Conservation (phyloP, 2,113 vertebrate genomes). For the Mustela lutreola region DNA sequence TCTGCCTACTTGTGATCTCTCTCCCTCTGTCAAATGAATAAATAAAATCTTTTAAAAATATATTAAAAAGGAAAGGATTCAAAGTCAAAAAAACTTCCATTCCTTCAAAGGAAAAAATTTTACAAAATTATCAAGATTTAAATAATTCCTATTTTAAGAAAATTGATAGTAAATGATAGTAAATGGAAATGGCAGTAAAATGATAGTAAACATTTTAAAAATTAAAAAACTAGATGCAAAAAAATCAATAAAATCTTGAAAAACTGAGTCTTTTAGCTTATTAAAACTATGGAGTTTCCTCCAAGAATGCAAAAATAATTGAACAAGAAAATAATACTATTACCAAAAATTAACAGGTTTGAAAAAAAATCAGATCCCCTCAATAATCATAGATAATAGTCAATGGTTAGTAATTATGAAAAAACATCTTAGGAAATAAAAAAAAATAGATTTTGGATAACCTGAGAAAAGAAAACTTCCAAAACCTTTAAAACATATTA, state of each 20-base stretch:
- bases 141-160: neutral
- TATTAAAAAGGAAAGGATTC: neutral
- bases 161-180: neutral
- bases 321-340: neutral
- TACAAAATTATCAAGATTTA: neutral
- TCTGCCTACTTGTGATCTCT: too few species aligned
- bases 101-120: neutral
- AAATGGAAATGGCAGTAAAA: neutral
- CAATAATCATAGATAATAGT: neutral
- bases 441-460: neutral
- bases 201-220: neutral
- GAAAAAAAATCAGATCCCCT: neutral
- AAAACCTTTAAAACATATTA: neutral
- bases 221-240: neutral
- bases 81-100: neutral
- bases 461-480: neutral
- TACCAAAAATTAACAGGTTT: neutral
- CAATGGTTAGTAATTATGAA: neutral
- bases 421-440: neutral
- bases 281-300: neutral
- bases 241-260: neutral
- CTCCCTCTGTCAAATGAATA: too few species aligned
- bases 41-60: too few species aligned
- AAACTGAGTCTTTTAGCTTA: neutral
- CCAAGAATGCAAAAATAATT: neutral